Evolutionary conservation across 2,113 vertebrate genomes (phyloP).

Genomic region (Leptobrachium leishanense): DNA sequence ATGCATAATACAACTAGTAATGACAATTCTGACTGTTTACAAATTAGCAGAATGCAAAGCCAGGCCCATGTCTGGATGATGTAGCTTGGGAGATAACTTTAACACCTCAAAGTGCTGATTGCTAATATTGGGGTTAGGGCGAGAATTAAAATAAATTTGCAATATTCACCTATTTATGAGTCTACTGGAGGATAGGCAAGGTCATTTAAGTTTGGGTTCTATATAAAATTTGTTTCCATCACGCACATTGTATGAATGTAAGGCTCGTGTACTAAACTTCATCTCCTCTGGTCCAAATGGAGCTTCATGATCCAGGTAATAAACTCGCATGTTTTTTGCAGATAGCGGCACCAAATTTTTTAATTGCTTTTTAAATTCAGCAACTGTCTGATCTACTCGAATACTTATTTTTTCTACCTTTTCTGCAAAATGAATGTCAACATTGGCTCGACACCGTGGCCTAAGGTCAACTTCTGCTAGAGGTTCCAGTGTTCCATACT

Average conservation of each 20-base stretch:
- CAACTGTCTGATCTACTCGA: slow-evolving; percentile 89
- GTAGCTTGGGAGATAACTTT: too few species aligned
- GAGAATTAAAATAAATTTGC: slow-evolving; percentile 6
- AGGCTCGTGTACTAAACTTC: slow-evolving; percentile 80
- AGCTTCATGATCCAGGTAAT: slow-evolving; percentile 85
- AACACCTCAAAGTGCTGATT: too few species aligned
- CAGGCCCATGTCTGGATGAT: too few species aligned
- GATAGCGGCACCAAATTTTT: slow-evolving; percentile 82
- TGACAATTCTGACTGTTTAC: too few species aligned
- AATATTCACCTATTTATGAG: slow-evolving; percentile 32
- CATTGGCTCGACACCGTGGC: slow-evolving; percentile 80
- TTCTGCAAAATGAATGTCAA: slow-evolving; percentile 88
- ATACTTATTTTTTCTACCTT: slow-evolving; percentile 83
- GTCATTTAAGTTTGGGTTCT: slow-evolving; percentile 81
- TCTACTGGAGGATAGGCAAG: slow-evolving; percentile 44
- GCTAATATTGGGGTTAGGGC: too few species aligned
- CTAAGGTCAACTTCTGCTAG: slow-evolving; percentile 91
- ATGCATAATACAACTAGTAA: too few species aligned
- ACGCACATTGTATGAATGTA: slow-evolving; percentile 90
- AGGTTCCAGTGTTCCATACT: slow-evolving; percentile 90
- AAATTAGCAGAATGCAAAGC: too few species aligned
- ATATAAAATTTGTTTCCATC: slow-evolving; percentile 94
- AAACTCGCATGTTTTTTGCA: slow-evolving; percentile 83
- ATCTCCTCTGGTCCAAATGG: slow-evolving; percentile 88
- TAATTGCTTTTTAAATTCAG: slow-evolving; percentile 88